phyloP scores from a whole-genome alignment of 2,888 invertebrate genomes.

The Pyrgus malvae region DNA sequence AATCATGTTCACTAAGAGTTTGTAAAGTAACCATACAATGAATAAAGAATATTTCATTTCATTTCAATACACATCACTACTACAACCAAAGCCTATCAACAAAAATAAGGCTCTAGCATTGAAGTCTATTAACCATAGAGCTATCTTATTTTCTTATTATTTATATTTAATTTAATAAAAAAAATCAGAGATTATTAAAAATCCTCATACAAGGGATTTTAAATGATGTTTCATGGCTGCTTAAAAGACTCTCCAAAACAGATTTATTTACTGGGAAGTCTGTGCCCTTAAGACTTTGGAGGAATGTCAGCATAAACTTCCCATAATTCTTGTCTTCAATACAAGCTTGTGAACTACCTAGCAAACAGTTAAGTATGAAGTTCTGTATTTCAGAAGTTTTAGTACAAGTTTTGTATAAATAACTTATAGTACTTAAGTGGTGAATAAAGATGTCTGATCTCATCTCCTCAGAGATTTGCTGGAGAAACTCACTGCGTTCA shows the following conservation, averaged over 20 bases:
- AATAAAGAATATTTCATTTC: too few relatives aligned
- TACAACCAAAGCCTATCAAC: too few relatives aligned
- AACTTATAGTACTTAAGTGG: conserved; percentile 50
- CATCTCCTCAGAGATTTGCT: conserved; percentile 40
- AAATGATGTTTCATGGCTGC: conserved; percentile 54
- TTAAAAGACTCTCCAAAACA: conserved; percentile 46
- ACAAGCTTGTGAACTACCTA: conserved; percentile 39
- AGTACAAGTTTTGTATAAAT: conserved; percentile 50
- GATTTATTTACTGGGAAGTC: conserved; percentile 20
- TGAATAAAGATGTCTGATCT: conserved; percentile 47
- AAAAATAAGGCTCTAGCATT: too few relatives aligned
- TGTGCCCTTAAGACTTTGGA: conserved; percentile 47
- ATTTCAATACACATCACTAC: too few relatives aligned
- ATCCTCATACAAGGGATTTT: conserved; percentile 53
- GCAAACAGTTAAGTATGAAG: conserved; percentile 43
- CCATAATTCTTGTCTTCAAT: conserved; percentile 54
- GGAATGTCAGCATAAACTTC: conserved; percentile 46
- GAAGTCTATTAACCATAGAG: too few relatives aligned
- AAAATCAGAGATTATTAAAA: conserved; percentile 39
- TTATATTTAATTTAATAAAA: too few relatives aligned
- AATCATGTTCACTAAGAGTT: too few relatives aligned
- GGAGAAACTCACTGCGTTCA: conserved; percentile 42
- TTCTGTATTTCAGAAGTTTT: conserved; percentile 48
- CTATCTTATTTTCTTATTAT: too few relatives aligned
- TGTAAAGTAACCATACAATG: too few relatives aligned